Evolutionary conservation across 2,113 vertebrate genomes (phyloP), one percentile per base, ranked within the genome.

Genomic region (Bagarius yarrelli): DNA sequence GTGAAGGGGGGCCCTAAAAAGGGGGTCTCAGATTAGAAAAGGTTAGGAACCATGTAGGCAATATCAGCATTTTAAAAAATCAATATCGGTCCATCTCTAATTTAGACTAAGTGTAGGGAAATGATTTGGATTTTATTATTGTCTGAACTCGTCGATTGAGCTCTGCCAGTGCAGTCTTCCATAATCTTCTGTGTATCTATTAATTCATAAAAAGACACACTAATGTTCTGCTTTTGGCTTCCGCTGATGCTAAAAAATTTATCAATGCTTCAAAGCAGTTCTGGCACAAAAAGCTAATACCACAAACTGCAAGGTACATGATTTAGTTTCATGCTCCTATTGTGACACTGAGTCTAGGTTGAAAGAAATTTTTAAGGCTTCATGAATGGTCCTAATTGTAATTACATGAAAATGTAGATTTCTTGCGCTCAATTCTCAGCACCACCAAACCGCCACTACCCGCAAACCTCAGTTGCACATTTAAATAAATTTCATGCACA

Each of bases 201-300:
- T 74, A 55, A 74, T n/a, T 75, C 12, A 75, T 57, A 40, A 57
- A 50, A 57, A 75, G 21, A 25, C 55, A 57, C 21, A 36, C 55
- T 4, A 5, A n/a, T 6, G 32, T 34, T 75, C 32, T 40, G 32
- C 72, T 59, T 56, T 55, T 32, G 70, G 50, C 47, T 73, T 73
- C 32, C 25, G 53, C 9, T 23, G 52, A 23, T 44, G 27, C n/a
- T 27, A 52, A 71, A 55, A 32, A 55, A 34, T 55, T 73, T 50
- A 73, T 73, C 27, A 23, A 14, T 34, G 30, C 50, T 12, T 34
- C 32, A 57, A 76, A 11, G 23, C 34, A 36, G 72, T n/a, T 21
- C 13, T 74, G 53, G 71, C 52, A 55, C 71, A n/a, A n/a, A 71
- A 72, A 23, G 47, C 18, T 16, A 72, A 44, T 8, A 50, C 9